Conservation (phyloP, 2,888 invertebrate genomes). For the Eupithecia tripunctaria region DNA sequence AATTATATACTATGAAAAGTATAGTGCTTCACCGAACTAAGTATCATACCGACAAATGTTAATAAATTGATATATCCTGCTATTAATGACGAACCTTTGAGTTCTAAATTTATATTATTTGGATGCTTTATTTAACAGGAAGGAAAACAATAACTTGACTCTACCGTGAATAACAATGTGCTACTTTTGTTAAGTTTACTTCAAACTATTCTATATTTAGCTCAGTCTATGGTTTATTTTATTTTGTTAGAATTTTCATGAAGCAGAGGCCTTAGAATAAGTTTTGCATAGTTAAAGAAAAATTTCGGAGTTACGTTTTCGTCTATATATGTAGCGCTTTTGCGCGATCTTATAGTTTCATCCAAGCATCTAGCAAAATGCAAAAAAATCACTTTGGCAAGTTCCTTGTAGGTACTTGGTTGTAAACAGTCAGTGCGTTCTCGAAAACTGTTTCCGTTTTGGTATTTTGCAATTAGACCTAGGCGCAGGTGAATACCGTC, state of each 20-base stretch:
- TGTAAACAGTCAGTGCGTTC: no score
- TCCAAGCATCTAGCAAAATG: no score
- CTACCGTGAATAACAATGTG: conserved; percentile 1
- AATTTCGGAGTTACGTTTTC: no score
- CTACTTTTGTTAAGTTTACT: not conserved
- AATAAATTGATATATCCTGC: not conserved
- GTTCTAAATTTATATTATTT: not conserved
- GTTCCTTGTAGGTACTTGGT: no score
- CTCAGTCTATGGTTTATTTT: not conserved
- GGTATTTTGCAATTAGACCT: no score
- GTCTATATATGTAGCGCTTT: no score
- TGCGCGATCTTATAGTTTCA: no score
- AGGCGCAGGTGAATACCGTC: no score
- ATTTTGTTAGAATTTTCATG: not conserved
- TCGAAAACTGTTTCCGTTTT: no score
- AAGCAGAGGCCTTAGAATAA: not conserved
- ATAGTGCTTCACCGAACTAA: not conserved
- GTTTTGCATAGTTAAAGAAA: no score
- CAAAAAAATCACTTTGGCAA: no score
- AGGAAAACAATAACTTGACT: conserved; percentile 1
- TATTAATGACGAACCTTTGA: not conserved
- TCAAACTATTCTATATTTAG: not conserved
- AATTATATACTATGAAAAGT: not conserved
- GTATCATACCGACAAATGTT: not conserved
- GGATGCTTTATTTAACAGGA: not conserved